These are phyloP conservation scores for Adelphocoris suturalis DNA, from an alignment of 2,888 invertebrate species.

Conservation along the genomic window DNA sequence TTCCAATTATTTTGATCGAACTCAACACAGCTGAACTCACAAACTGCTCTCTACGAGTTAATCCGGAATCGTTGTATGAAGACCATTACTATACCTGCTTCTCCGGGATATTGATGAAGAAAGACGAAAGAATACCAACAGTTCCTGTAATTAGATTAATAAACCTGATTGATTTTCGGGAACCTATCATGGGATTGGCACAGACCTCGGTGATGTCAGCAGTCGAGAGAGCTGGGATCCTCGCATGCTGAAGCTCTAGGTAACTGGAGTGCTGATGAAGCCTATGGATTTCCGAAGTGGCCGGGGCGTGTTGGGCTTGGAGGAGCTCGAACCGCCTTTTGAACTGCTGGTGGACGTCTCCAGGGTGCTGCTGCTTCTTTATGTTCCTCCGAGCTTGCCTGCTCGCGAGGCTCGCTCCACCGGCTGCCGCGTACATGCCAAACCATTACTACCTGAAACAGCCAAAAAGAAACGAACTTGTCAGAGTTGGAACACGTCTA, in stretches of 20 bases:
- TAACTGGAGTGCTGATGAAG: conserved; percentile 76
- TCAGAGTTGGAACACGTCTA: not conserved
- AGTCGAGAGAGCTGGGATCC: conserved; percentile 75
- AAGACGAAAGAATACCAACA: too few relatives aligned
- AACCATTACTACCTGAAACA: conserved; percentile 73
- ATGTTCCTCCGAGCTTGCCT: conserved; percentile 84
- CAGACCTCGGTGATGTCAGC: conserved; percentile 76
- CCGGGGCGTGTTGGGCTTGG: conserved; percentile 81
- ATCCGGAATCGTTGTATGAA: too few relatives aligned
- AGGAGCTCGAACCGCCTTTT: conserved; percentile 83
- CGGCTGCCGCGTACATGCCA: conserved; percentile 92
- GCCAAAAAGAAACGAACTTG: conserved; percentile 34
- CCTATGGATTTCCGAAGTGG: conserved; percentile 76
- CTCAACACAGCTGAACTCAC: too few relatives aligned
- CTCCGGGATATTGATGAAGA: too few relatives aligned
- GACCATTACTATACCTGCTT: too few relatives aligned
- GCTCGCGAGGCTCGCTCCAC: conserved; percentile 92
- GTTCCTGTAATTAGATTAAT: too few relatives aligned
- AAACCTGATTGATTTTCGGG: not conserved
- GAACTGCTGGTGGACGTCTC: conserved; percentile 79
- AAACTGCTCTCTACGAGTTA: too few relatives aligned
- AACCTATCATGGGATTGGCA: not conserved
- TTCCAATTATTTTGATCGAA: too few relatives aligned
- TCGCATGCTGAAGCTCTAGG: conserved; percentile 75
- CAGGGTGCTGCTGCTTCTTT: conserved; percentile 76